A percentile compares a stretch with the other conserved stretches of the same genome.
phyloP scores from a whole-genome alignment of 2,113 vertebrate genomes.

The Cairina moschata region DNA sequence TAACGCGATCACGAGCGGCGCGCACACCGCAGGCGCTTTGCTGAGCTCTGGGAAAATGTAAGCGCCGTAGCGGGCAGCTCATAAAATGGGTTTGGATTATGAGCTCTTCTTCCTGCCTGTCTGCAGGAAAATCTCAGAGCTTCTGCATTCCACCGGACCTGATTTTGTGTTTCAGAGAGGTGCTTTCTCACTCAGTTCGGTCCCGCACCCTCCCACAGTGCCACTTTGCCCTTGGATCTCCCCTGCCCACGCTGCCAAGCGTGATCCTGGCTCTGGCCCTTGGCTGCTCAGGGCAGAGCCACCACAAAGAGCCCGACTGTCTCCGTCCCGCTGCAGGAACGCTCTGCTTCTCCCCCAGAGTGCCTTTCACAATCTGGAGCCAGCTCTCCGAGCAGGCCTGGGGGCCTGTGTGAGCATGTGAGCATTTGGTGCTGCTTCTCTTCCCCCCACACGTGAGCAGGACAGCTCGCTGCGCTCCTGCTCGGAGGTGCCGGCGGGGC shows the following conservation, averaged over 20 bases:
- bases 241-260: not conserved
- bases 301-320: not conserved
- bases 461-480: not conserved
- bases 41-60: slow-evolving; percentile 39
- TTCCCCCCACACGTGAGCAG: not conserved
- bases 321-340: not conserved
- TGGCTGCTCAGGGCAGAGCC: not conserved
- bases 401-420: accelerated
- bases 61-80: not conserved
- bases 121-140: not conserved
- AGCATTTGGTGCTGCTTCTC: not conserved
- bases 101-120: not conserved
- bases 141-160: not conserved
- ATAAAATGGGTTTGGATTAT: not conserved
- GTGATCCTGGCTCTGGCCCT: not conserved
- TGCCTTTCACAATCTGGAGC: not conserved
- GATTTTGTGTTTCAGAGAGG: not conserved
- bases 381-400: not conserved
- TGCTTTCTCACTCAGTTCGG: not conserved
- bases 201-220: not conserved
- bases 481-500: not conserved
- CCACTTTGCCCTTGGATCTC: not conserved
- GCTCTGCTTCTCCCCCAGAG: not conserved
- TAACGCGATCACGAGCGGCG: slow-evolving; percentile 40
- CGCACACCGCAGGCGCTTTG: slow-evolving; percentile 22